These are phyloP conservation scores for Arctopsyche grandis DNA, from an alignment of 1,140 invertebrate genomes.

Conservation along the genomic window DNA sequence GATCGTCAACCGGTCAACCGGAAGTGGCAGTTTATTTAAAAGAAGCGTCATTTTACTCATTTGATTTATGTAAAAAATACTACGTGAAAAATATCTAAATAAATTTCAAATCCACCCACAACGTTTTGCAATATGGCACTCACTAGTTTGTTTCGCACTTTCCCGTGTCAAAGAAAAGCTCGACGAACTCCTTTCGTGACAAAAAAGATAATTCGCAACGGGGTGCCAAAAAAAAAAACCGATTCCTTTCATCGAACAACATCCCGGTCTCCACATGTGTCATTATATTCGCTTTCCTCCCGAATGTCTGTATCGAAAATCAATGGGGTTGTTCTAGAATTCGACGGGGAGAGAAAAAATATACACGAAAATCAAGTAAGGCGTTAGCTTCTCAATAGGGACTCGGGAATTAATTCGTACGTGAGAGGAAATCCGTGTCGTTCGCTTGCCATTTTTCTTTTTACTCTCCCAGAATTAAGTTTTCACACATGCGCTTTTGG, in stretches of 20 bases:
- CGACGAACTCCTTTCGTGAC: not conserved
- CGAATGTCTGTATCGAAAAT: not conserved
- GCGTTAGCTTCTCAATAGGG: not conserved
- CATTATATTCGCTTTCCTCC: too few species aligned
- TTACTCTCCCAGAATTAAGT: conserved; percentile 33
- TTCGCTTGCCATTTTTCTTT: not conserved
- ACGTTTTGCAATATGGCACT: too few species aligned
- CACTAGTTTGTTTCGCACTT: too few species aligned
- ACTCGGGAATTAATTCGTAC: conserved; percentile 13
- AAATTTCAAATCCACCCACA: too few species aligned
- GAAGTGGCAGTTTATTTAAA: not conserved
- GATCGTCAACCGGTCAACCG: too few species aligned
- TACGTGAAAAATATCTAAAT: too few species aligned
- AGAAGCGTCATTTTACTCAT: not conserved
- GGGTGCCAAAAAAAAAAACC: not conserved
- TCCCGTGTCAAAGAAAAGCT: not conserved
- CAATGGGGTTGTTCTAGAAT: conserved; percentile 3
- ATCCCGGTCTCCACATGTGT: not conserved
- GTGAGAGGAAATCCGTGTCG: conserved; percentile 19
- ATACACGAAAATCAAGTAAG: not conserved
- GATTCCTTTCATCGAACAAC: not conserved
- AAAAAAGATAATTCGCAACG: not conserved
- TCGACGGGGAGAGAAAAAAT: not conserved
- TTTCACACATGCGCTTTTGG: conserved; percentile 35
- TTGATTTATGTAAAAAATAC: too few species aligned